phyloP scores from a whole-genome alignment of 2,113 vertebrate species.

The Ia io region DNA sequence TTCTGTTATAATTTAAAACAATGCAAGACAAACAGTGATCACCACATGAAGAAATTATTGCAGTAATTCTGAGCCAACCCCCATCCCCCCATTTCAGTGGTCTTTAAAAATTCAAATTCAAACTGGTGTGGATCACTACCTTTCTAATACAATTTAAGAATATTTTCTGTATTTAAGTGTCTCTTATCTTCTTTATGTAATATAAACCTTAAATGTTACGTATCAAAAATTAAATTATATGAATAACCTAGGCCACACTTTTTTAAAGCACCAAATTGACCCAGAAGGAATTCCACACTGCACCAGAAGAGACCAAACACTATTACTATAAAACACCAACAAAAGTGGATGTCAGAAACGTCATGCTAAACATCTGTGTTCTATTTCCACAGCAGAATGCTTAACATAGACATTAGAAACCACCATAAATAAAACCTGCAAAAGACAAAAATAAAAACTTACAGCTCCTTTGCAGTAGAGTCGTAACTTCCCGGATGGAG shows the following conservation, averaged over 20 bases:
- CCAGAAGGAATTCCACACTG: conserved; percentile 45
- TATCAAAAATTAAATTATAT: conserved; percentile 54
- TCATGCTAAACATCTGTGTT: conserved; percentile 42
- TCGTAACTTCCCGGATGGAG: conserved; percentile 95
- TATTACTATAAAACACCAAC: conserved; percentile 50
- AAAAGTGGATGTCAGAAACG: conserved; percentile 50
- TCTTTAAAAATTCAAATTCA: conserved; percentile 36
- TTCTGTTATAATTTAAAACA: conserved; percentile 25
- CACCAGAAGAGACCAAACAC: conserved; percentile 44
- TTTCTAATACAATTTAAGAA: conserved; percentile 17
- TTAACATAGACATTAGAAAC: conserved; percentile 51
- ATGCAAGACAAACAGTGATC: conserved; percentile 3
- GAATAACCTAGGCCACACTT: conserved; percentile 32
- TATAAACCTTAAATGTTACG: conserved; percentile 26
- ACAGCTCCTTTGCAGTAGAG: conserved; percentile 99
- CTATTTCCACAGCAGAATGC: conserved; percentile 47
- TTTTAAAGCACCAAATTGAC: conserved; percentile 43
- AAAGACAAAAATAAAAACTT: conserved; percentile 83
- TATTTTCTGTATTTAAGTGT: conserved; percentile 21
- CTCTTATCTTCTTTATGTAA: background rate
- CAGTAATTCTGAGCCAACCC: background rate
- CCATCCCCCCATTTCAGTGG: background rate
- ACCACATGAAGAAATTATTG: background rate
- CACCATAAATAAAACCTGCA: conserved; percentile 53
- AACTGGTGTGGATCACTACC: background rate